Base-by-base conservation (phyloP, 2,888 invertebrate species). In the Epinotia demarniana region DNA sequence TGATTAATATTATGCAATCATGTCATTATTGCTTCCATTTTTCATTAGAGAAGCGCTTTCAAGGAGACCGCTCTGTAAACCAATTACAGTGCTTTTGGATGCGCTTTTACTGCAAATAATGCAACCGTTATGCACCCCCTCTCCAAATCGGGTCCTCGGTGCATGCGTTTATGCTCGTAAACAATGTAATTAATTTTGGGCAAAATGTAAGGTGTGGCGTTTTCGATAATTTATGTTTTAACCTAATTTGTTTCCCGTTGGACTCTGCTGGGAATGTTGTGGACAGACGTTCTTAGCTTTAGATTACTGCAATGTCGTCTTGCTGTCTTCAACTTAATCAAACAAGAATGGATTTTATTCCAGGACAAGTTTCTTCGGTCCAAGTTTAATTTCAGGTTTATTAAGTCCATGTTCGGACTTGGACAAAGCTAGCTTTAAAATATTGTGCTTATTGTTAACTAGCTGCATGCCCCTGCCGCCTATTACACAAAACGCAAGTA, bases 181-280 rank as follows among this genome's bases (percentile, higher is more conserved):
- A 87, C 86, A 87, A 86, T 86, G 86, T 90, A 89, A 92, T 91
- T 92, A 89, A 91, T 92, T 91, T 91, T 88, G 87, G 83, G 84
- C 86, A 87, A 88, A 90, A 88, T 86, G 86, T 84, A 85, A 88
- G 83, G 85, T 80, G 81, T 79, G 82, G 80, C 81, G 82, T 85
- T 85, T 83, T 83, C 82, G 83, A 82, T 85, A 86, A 87, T 88
- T 86, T 88, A 89, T 88, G 87, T 80, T 80, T 79, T 81, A 81
- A 79, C 82, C 82, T 82, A 81, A 81, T 82, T 79, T 81, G 78
- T 78, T 78, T 78, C 75, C 74, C 76, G 61, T 64, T 77, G 70
- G 43, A 64, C 53, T 53, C 53, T n/a, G 71, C 27, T 72, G 43
- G 33, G 13, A 66, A 39, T 62, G 67, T 53, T 67, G 19, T 33